Evolutionary conservation across 2,888 invertebrate genomes (phyloP).

Genomic region (Plebejus argus): DNA sequence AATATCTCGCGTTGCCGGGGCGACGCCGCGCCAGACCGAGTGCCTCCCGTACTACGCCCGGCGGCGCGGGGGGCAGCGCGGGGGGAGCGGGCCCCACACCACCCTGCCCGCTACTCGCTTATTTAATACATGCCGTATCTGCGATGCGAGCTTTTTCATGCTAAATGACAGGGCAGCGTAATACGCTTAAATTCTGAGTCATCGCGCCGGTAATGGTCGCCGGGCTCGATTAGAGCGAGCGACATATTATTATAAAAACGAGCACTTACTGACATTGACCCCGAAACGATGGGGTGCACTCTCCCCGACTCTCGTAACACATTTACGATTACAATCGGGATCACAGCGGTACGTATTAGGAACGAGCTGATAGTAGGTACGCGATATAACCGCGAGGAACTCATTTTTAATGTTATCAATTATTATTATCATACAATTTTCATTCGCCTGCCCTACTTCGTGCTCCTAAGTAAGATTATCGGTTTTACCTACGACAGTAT

Average conservation of each 20-base stretch:
- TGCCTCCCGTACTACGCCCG: constrained; percentile 79
- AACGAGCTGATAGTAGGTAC: background rate
- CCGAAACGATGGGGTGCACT: constrained; percentile 39
- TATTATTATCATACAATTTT: background rate
- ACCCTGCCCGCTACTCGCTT: constrained; percentile 70
- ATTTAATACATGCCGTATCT: constrained; percentile 76
- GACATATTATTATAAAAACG: constrained; percentile 50
- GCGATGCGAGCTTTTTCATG: constrained; percentile 74
- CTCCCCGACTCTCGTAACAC: constrained; percentile 28
- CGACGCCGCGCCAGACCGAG: constrained; percentile 83
- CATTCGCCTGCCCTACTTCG: background rate
- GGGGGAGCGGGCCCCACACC: constrained; percentile 45
- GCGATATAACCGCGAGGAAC: background rate
- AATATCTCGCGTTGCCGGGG: constrained; percentile 80
- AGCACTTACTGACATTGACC: constrained; percentile 64
- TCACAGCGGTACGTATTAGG: background rate
- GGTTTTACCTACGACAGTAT: background rate
- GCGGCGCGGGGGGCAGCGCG: background rate
- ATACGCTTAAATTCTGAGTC: constrained; percentile 57
- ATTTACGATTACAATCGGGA: constrained; percentile 27
- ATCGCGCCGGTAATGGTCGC: constrained; percentile 51
- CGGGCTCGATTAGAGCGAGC: constrained; percentile 43
- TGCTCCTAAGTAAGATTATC: background rate
- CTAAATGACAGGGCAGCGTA: constrained; percentile 72
- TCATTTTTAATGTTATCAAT: too few relatives aligned